Evolutionary conservation across 2,888 invertebrate species (phyloP).

Genomic region (Pristionchus maxplancki): DNA sequence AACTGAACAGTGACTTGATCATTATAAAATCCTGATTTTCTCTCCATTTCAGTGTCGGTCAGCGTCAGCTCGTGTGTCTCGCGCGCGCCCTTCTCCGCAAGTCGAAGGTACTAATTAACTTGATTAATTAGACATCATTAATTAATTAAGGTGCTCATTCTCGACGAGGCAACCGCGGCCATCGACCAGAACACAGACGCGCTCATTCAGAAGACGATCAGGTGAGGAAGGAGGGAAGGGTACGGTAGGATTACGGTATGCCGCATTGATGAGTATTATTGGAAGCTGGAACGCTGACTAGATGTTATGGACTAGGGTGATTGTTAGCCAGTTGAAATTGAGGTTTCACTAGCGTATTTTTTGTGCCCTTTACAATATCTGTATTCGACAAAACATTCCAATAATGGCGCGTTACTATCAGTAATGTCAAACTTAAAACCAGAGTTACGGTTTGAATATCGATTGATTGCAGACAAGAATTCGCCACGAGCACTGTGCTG

Average conservation of each 20-base stretch:
- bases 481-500: slow-evolving; percentile 45
- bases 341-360: too few species aligned
- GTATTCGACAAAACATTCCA: too few species aligned
- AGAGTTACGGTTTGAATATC: too few species aligned
- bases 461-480: slow-evolving; percentile 75
- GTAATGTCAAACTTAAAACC: too few species aligned
- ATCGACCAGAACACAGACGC: slow-evolving; percentile 81
- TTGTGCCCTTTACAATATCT: too few species aligned
- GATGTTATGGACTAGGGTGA: slow-evolving; percentile 64
- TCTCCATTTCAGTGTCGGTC: slow-evolving; percentile 79
- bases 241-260: background rate
- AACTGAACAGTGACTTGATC: background rate
- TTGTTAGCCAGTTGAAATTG: too few species aligned
- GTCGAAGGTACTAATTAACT: slow-evolving; percentile 63
- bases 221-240: slow-evolving; percentile 32
- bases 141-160: slow-evolving; percentile 80
- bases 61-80: slow-evolving; percentile 80
- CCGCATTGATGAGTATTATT: background rate
- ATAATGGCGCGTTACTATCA: too few species aligned
- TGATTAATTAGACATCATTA: background rate
- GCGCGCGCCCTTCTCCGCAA: slow-evolving; percentile 80
- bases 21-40: background rate
- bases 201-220: slow-evolving; percentile 80
- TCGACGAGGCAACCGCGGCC: slow-evolving; percentile 82
- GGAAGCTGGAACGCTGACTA: too few species aligned